phyloP scores from a whole-genome alignment of 2,113 vertebrate genomes.

The Eonycteris spelaea region DNA sequence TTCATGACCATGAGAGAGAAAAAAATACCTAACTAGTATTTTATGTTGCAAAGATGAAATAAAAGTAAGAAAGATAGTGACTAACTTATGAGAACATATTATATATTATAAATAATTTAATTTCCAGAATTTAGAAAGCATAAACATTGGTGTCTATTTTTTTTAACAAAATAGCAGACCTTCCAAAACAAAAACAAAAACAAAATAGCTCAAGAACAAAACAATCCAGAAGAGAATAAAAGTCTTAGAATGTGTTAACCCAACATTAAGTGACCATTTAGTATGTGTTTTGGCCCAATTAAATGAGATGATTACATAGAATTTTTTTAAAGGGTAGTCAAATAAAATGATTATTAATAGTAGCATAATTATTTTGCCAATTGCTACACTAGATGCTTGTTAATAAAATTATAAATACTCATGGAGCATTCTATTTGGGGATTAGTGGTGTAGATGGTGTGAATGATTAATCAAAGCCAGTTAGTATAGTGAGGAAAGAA shows the following conservation, averaged over 20 bases:
- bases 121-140: neutral
- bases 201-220: neutral
- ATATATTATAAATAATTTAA: neutral
- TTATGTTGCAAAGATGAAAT: neutral
- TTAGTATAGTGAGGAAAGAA: neutral
- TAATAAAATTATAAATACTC: neutral
- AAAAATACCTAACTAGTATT: neutral
- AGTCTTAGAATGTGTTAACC: neutral
- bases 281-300: neutral
- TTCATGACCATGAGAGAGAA: neutral
- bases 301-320: neutral
- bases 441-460: neutral
- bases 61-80: neutral
- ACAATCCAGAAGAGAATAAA: neutral
- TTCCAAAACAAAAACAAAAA: neutral
- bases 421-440: neutral
- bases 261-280: neutral
- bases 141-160: neutral
- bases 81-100: neutral
- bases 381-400: neutral
- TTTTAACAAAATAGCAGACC: neutral
- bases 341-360: neutral
- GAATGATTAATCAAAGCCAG: neutral
- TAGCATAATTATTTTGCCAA: neutral
- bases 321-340: neutral